phyloP scores from a whole-genome alignment of 2,797 vertebrate species.

The Knipowitschia caucasica region DNA sequence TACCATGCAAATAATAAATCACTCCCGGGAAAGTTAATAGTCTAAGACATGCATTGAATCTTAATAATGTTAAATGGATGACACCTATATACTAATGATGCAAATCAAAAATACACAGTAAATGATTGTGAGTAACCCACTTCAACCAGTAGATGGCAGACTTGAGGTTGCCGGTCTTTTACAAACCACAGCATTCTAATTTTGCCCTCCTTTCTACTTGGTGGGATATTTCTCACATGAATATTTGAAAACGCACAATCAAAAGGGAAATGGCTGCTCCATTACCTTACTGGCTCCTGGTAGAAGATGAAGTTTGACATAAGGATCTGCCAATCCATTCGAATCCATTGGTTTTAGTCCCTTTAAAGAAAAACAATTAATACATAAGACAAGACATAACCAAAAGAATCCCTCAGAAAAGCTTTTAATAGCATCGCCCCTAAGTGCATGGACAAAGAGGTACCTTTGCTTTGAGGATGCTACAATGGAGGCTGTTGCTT shows the following conservation, averaged over 20 bases:
- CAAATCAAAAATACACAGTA: not conserved
- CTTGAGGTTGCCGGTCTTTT: constrained; percentile 42
- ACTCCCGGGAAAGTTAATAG: too few species aligned
- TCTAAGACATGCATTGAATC: too few species aligned
- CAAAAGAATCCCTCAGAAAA: constrained; percentile 43
- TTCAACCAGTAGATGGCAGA: constrained; percentile 66
- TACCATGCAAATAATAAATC: too few species aligned
- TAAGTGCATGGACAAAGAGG: constrained; percentile 37
- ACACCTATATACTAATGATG: not conserved
- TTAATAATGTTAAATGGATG: too few species aligned
- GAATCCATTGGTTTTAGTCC: constrained; percentile 98
- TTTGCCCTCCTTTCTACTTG: constrained; percentile 2
- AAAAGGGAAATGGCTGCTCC: not conserved
- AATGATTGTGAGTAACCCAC: not conserved
- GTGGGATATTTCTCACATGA: constrained; percentile 11
- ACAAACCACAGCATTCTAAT: constrained; percentile 12
- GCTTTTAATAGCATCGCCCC: constrained; percentile 39
- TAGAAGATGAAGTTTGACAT: constrained; percentile 93
- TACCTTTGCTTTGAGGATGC: constrained; percentile 92
- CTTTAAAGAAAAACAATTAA: constrained; percentile 61
- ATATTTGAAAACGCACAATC: constrained; percentile 31
- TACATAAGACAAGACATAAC: constrained; percentile 33
- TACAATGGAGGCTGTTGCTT: constrained; percentile 90
- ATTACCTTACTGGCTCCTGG: constrained; percentile 95
- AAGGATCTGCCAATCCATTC: constrained; percentile 93